These are phyloP conservation scores for Drosophila albomicans DNA, from an alignment of 1,140 invertebrate genomes.

Conservation along the genomic window DNA sequence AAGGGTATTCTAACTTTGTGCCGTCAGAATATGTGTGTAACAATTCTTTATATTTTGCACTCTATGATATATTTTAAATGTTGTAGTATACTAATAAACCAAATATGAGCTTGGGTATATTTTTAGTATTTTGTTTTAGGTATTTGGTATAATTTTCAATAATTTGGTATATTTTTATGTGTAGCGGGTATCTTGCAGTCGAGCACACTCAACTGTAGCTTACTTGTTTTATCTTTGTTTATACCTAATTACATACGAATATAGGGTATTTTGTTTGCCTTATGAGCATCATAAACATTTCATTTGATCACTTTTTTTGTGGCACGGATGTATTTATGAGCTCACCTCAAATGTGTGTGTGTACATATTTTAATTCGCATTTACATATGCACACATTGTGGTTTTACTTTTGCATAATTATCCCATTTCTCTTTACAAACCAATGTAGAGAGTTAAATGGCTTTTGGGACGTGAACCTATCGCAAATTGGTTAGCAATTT, in stretches of 20 bases:
- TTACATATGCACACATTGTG: constrained; percentile 45
- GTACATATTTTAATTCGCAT: constrained; percentile 57
- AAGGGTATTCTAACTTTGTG: too few relatives aligned
- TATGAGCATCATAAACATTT: constrained; percentile 57
- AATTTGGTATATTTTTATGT: too few relatives aligned
- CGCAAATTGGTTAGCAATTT: neutral
- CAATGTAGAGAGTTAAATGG: neutral
- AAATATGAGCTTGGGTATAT: too few relatives aligned
- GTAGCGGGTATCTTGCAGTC: too few relatives aligned
- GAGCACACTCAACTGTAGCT: too few relatives aligned
- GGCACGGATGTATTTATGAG: constrained; percentile 56
- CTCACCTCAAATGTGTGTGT: constrained; percentile 34
- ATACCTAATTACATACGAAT: neutral
- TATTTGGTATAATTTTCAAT: too few relatives aligned
- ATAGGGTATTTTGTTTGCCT: constrained; percentile 7
- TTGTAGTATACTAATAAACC: too few relatives aligned
- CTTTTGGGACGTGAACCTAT: neutral
- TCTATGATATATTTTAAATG: too few relatives aligned
- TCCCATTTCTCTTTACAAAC: neutral
- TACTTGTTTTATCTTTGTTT: neutral
- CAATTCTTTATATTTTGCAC: too few relatives aligned
- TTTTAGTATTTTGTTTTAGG: too few relatives aligned
- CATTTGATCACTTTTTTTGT: constrained; percentile 41
- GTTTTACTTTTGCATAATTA: constrained; percentile 48
- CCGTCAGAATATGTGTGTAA: too few relatives aligned